These are phyloP conservation scores for Apteryx owenii DNA, from an alignment of 2,113 vertebrate species.

Conservation along the genomic window DNA sequence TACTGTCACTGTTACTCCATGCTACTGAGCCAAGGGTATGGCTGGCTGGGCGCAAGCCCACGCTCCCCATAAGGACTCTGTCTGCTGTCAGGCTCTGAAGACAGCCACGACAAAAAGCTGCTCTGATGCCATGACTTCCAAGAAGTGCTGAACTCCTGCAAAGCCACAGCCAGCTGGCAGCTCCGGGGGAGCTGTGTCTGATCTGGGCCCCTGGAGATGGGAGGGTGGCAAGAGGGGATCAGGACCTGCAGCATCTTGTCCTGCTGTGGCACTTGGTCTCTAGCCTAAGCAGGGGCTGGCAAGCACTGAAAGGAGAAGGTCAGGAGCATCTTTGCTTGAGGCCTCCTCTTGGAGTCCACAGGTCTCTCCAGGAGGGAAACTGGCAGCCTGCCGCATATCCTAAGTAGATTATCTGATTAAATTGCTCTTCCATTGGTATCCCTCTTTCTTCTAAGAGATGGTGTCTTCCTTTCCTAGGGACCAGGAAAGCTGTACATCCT, in stretches of 20 bases:
- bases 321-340: background rate
- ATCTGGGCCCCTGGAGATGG: rapidly evolving
- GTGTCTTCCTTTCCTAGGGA: slow-evolving; percentile 5
- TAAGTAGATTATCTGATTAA: background rate
- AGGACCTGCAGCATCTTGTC: background rate
- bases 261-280: background rate
- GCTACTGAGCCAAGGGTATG: background rate
- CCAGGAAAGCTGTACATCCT: background rate
- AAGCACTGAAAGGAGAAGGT: background rate
- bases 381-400: background rate
- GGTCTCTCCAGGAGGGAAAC: background rate
- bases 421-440: background rate
- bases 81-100: background rate
- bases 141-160: background rate
- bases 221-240: background rate
- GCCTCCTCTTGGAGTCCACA: background rate
- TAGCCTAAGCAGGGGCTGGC: background rate
- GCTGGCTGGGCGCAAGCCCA: background rate
- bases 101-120: background rate
- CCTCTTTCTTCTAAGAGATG: slow-evolving; percentile 11
- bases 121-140: background rate
- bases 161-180: background rate
- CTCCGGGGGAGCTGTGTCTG: rapidly evolving
- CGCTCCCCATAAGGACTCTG: background rate
- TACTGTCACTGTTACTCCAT: background rate